Evolutionary conservation across 1,140 invertebrate species (phyloP).

Genomic region (Artemia franciscana): DNA sequence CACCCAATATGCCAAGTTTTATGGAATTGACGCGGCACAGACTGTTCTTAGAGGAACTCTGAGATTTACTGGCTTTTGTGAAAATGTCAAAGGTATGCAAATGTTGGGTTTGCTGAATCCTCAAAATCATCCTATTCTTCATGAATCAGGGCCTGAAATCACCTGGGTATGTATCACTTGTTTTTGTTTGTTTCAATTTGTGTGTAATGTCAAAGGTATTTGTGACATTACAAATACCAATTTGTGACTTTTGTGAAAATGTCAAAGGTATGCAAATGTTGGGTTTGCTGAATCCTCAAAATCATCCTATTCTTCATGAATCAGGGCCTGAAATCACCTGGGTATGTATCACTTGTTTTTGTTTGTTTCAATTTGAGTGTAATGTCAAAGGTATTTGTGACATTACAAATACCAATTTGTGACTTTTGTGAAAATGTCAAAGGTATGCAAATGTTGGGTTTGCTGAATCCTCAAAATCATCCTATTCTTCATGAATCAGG

Average conservation of each 20-base stretch:
- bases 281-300: constrained; percentile 63
- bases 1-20: constrained; percentile 60
- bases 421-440: constrained; percentile 42
- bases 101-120: constrained; percentile 66
- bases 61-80: constrained; percentile 39
- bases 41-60: constrained; percentile 80
- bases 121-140: constrained; percentile 59
- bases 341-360: too few relatives aligned
- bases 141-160: constrained; percentile 80
- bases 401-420: too few relatives aligned
- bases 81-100: constrained; percentile 62
- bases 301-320: constrained; percentile 67
- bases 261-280: constrained; percentile 61
- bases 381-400: too few relatives aligned
- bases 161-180: constrained; percentile 84
- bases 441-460: constrained; percentile 57
- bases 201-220: too few relatives aligned
- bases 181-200: too few relatives aligned
- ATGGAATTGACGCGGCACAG: constrained; percentile 58
- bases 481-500: constrained; percentile 75
- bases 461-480: constrained; percentile 65
- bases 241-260: constrained; percentile 34
- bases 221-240: too few relatives aligned
- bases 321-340: constrained; percentile 89
- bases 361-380: too few relatives aligned